A percentile compares a stretch with the other conserved stretches of the same genome.
These are phyloP conservation scores for Papilio dardanus DNA, from an alignment of 1,140 invertebrate genomes.

Conservation along the genomic window DNA sequence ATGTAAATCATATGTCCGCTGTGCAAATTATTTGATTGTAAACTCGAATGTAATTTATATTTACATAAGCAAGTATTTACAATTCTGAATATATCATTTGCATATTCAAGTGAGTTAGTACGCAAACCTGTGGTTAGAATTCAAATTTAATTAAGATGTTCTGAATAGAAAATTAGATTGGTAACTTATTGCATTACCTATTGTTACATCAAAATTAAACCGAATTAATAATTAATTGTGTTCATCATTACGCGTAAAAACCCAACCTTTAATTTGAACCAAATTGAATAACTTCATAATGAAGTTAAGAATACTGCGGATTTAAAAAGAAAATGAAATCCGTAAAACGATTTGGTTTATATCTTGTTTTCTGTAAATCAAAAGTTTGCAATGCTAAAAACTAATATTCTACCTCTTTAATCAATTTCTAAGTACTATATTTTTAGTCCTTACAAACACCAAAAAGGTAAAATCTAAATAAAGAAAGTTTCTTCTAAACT, in stretches of 20 bases:
- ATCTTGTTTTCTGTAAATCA: too few relatives aligned
- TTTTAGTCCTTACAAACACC: background rate
- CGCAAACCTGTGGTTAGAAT: conserved; percentile 1
- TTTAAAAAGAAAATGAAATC: too few relatives aligned
- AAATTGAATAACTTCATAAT: too few relatives aligned
- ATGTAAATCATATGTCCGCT: background rate
- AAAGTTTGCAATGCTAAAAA: too few relatives aligned
- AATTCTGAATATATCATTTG: conserved; percentile 5
- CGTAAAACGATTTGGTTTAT: too few relatives aligned
- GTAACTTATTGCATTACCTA: too few relatives aligned
- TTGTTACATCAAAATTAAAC: too few relatives aligned
- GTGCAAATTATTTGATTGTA: background rate
- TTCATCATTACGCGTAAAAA: too few relatives aligned
- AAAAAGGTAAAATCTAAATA: conserved; percentile 2
- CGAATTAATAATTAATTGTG: too few relatives aligned
- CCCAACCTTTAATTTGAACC: too few relatives aligned
- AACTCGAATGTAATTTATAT: background rate
- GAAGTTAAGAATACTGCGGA: too few relatives aligned
- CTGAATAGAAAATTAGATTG: background rate
- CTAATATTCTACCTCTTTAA: background rate
- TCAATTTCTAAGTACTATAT: background rate
- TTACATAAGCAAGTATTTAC: conserved; percentile 18
- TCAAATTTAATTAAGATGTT: conserved; percentile 6
- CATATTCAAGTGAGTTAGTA: conserved; percentile 17
- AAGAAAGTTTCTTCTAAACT: background rate